Evolutionary conservation across 1,140 invertebrate species (phyloP).

Genomic region (Thalassaphorura encarpata): DNA sequence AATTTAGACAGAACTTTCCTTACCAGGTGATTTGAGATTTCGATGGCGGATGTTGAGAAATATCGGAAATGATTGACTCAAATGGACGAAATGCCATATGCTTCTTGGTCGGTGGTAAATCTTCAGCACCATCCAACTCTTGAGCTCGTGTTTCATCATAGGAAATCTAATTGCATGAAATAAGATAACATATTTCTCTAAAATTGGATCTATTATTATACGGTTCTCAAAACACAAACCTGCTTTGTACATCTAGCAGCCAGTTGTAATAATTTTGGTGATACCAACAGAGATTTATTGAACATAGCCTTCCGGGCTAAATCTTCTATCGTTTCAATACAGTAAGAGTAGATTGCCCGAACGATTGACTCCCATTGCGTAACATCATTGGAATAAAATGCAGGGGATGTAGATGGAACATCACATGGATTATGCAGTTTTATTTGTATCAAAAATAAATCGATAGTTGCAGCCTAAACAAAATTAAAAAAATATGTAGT

Average conservation of each 20-base stretch:
- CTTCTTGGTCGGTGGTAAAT: conserved; percentile 3
- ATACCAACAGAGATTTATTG: conserved; percentile 9
- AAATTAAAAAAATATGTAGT: not conserved
- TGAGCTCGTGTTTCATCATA: not conserved
- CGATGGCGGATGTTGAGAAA: not conserved
- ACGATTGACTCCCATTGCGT: conserved; percentile 15
- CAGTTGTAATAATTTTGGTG: conserved; percentile 9
- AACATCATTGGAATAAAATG: conserved; percentile 13
- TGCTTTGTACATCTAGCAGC: conserved; percentile 18
- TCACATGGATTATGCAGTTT: conserved; percentile 21
- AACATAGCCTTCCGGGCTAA: conserved; percentile 7
- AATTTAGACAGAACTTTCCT: not conserved
- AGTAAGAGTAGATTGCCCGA: conserved; percentile 12
- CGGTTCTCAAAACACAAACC: not conserved
- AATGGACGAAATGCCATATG: conserved; percentile 16
- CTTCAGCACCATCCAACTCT: not conserved
- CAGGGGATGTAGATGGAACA: conserved; percentile 3
- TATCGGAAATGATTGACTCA: conserved; percentile 15
- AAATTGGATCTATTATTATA: not conserved
- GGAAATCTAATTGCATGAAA: not conserved
- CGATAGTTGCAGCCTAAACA: not conserved
- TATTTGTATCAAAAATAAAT: conserved; percentile 18
- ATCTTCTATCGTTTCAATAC: conserved; percentile 20
- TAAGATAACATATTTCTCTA: not conserved
- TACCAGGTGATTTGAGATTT: conserved; percentile 22